Conservation (phyloP, 2,797 vertebrate genomes). For the Vultur gryphus region DNA sequence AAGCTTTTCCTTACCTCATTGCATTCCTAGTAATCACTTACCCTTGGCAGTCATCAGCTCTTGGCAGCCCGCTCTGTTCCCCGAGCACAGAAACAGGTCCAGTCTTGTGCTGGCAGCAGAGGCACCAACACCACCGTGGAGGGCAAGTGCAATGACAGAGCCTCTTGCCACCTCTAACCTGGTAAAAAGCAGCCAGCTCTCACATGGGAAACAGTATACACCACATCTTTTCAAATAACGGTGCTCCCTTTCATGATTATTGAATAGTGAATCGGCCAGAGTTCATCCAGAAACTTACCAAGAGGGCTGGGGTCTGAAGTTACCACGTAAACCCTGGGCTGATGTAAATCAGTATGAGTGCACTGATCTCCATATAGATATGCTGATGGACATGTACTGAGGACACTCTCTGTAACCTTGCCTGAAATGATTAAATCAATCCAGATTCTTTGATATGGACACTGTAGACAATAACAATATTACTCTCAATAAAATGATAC, state of each 20-base stretch:
- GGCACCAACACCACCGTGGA: not conserved
- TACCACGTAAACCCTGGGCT: not conserved
- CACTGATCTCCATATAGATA: not conserved
- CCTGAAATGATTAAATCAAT: not conserved
- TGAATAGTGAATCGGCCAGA: not conserved
- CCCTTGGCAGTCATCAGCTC: not conserved
- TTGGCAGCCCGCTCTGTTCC: not conserved
- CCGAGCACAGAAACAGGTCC: not conserved
- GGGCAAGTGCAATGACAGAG: not conserved
- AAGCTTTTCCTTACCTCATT: conserved; percentile 34
- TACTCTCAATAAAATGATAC: conserved; percentile 38
- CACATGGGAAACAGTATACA: not conserved
- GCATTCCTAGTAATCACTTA: not conserved
- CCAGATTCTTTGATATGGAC: conserved; percentile 28
- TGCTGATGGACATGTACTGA: not conserved
- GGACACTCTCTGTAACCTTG: not conserved
- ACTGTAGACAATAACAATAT: conserved; percentile 42
- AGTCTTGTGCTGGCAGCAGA: not conserved
- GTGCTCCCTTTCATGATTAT: not conserved
- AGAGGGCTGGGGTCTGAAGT: not conserved
- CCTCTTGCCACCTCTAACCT: not conserved
- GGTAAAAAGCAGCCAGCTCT: not conserved
- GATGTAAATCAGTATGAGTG: not conserved
- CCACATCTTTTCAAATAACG: not conserved
- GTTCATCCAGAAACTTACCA: not conserved